Evolutionary conservation across 2,113 vertebrate genomes (phyloP).

Genomic region (Saccopteryx leptura): DNA sequence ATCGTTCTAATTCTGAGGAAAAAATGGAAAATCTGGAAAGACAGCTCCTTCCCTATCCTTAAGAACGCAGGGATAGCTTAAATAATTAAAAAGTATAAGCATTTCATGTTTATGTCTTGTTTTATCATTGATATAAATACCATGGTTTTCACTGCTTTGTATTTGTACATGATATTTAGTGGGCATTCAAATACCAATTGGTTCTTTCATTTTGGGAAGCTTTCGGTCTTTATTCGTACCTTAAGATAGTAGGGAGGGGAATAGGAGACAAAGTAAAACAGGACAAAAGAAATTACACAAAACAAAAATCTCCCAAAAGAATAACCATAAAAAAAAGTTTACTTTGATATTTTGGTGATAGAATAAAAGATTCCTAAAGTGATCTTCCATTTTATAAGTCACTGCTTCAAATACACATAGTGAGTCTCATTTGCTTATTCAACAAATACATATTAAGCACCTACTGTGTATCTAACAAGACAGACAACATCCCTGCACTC

Average conservation of each 20-base stretch:
- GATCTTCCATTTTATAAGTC: slow-evolving; percentile 4
- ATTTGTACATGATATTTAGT: background rate
- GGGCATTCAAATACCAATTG: background rate
- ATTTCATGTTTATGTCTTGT: slow-evolving; percentile 18
- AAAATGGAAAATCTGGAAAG: slow-evolving; percentile 43
- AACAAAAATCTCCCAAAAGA: slow-evolving; percentile 46
- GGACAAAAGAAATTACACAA: background rate
- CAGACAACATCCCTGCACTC: background rate
- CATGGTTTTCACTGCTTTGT: background rate
- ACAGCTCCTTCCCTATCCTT: background rate
- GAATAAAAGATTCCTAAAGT: background rate
- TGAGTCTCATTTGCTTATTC: background rate
- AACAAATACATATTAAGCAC: slow-evolving; percentile 14
- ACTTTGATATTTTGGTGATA: slow-evolving; percentile 33
- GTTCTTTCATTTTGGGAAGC: slow-evolving; percentile 29
- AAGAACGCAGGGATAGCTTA: background rate
- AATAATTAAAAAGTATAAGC: background rate
- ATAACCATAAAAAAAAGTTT: background rate
- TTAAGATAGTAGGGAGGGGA: background rate
- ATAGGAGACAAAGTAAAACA: background rate
- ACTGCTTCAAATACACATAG: slow-evolving; percentile 29
- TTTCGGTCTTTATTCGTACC: slow-evolving; percentile 24
- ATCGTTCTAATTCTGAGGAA: slow-evolving; percentile 34
- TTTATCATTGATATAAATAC: background rate
- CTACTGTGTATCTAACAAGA: background rate